Conservation (phyloP, 2,888 invertebrate species). For the Endomychus coccineus region DNA sequence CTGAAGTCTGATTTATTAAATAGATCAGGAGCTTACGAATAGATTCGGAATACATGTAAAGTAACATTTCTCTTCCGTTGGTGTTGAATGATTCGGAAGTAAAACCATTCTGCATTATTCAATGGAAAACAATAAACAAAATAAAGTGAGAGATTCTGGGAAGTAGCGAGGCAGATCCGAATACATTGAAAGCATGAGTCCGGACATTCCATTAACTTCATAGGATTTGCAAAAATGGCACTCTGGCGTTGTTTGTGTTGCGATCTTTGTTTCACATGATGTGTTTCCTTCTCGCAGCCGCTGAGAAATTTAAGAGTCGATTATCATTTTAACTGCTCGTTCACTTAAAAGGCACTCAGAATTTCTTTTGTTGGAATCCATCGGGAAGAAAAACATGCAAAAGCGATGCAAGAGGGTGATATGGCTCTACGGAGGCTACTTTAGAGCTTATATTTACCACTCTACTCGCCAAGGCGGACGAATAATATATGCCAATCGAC, state of each 20-base stretch:
- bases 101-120: too few relatives aligned
- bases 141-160: too few relatives aligned
- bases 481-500: slow-evolving; percentile 24
- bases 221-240: slow-evolving; percentile 34
- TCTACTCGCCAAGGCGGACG: slow-evolving; percentile 16
- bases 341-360: slow-evolving; percentile 39
- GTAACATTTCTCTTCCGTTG: too few relatives aligned
- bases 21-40: too few relatives aligned
- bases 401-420: slow-evolving; percentile 23
- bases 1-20: too few relatives aligned
- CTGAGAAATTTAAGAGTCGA: slow-evolving; percentile 33
- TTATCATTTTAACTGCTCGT: slow-evolving; percentile 42
- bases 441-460: slow-evolving; percentile 19
- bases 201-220: slow-evolving; percentile 33
- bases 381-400: slow-evolving; percentile 31
- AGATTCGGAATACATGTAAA: too few relatives aligned
- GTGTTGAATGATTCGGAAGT: too few relatives aligned
- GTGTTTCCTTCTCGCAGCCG: slow-evolving; percentile 9
- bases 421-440: slow-evolving; percentile 24
- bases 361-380: slow-evolving; percentile 37
- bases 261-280: too few relatives aligned
- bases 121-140: too few relatives aligned
- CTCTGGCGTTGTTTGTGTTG: slow-evolving; percentile 15
- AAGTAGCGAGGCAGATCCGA: too few relatives aligned
- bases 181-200: slow-evolving; percentile 20